phyloP scores from a whole-genome alignment of 2,113 vertebrate genomes.

The Nerophis lumbriciformis region DNA sequence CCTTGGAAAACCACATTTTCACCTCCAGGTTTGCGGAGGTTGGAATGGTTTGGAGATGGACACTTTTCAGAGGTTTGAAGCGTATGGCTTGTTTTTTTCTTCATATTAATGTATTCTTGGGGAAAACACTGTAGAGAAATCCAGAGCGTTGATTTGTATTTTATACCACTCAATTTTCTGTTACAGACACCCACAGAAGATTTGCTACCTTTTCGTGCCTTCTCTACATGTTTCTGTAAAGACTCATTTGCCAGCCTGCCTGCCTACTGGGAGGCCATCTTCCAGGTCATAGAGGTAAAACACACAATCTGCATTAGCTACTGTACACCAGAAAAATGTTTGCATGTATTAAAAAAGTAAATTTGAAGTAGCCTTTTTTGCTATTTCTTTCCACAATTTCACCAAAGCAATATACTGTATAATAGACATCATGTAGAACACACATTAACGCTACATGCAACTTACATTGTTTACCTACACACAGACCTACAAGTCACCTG shows the following conservation, averaged over 20 bases:
- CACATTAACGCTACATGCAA: no score
- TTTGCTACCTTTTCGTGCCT: slow-evolving; percentile 73
- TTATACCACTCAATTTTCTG: background rate
- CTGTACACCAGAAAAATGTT: no score
- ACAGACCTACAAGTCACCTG: no score
- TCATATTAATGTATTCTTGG: background rate
- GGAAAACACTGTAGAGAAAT: background rate
- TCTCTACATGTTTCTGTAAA: slow-evolving; percentile 82
- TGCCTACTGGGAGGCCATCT: slow-evolving; percentile 83
- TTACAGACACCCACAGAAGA: slow-evolving; percentile 79
- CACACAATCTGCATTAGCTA: background rate
- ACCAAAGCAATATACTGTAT: no score
- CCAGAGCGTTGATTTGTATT: background rate
- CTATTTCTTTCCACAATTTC: no score
- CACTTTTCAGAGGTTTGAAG: slow-evolving; percentile 87
- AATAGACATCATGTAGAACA: no score
- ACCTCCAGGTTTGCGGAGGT: slow-evolving; percentile 74
- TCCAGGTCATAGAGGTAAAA: slow-evolving; percentile 85
- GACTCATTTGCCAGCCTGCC: slow-evolving; percentile 82
- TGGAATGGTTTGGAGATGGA: slow-evolving; percentile 94
- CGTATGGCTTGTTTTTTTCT: background rate
- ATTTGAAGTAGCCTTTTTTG: no score
- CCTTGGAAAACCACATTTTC: slow-evolving; percentile 77
- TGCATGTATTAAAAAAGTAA: no score
- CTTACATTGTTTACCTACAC: no score